Percentiles rank a stretch among this genome's conserved stretches.
Conservation (phyloP, 1,140 invertebrate species). For the Calycopis cecrops region DNA sequence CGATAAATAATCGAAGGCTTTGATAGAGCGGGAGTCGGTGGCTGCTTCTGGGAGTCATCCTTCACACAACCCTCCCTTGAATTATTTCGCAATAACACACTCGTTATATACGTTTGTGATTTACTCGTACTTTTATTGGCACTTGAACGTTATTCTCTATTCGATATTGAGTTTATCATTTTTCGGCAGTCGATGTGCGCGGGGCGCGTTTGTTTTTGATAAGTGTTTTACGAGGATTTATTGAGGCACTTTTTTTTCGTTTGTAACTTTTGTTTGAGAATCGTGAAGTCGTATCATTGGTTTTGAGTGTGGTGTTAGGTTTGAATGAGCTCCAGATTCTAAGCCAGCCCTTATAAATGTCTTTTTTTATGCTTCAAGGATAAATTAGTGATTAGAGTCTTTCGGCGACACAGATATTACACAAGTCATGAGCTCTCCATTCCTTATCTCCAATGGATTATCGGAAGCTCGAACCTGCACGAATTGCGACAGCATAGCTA, state of each 20-base stretch:
- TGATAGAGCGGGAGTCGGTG: constrained; percentile 54
- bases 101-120: constrained; percentile 73
- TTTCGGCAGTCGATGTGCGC: constrained; percentile 48
- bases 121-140: constrained; percentile 74
- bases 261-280: too few relatives aligned
- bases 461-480: too few relatives aligned
- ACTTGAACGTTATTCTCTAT: constrained; percentile 70
- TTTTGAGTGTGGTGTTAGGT: too few relatives aligned
- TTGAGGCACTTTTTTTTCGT: neutral
- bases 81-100: constrained; percentile 73
- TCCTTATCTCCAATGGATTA: too few relatives aligned
- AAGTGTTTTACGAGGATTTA: constrained; percentile 18
- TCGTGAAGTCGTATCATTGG: too few relatives aligned
- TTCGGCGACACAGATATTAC: too few relatives aligned
- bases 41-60: constrained; percentile 63
- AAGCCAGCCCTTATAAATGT: too few relatives aligned
- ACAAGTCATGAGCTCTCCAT: too few relatives aligned
- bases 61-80: constrained; percentile 62
- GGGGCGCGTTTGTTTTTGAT: constrained; percentile 50
- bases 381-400: too few relatives aligned
- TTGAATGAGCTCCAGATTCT: too few relatives aligned
- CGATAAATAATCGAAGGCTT: constrained; percentile 73
- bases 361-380: too few relatives aligned
- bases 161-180: constrained; percentile 70
- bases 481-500: too few relatives aligned